These are phyloP conservation scores for Parelbella ahira DNA, from an alignment of 2,888 invertebrate species.

Conservation along the genomic window DNA sequence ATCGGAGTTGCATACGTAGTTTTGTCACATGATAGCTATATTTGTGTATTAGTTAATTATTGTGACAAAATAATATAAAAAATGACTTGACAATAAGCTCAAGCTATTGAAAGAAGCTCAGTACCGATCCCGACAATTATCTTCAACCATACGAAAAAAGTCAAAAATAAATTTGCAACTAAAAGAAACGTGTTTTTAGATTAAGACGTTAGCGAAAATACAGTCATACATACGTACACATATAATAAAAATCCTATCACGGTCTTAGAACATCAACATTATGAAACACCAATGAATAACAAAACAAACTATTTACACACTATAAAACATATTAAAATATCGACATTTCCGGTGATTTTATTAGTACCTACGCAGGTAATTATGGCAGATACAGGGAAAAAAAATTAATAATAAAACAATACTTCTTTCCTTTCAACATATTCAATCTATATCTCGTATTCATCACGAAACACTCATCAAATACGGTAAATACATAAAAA, in stretches of 20 bases:
- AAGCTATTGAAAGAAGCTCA: background rate
- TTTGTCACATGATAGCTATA: constrained; percentile 24
- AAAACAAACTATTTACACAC: constrained; percentile 70
- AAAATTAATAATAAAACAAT: no score
- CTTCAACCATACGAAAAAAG: constrained; percentile 3
- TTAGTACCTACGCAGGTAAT: background rate
- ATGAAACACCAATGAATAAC: constrained; percentile 72
- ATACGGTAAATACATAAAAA: no score
- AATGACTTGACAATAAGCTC: no score
- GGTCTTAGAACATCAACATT: constrained; percentile 69
- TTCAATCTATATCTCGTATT: no score
- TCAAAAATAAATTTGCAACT: constrained; percentile 3
- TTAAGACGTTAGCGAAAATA: constrained; percentile 6
- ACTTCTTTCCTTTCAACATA: no score
- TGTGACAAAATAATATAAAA: no score
- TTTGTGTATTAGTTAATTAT: no score
- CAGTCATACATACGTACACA: constrained; percentile 13
- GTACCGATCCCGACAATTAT: constrained; percentile 10
- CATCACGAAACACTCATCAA: no score
- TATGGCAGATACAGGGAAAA: background rate
- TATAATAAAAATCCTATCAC: constrained; percentile 36
- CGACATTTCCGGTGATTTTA: constrained; percentile 41
- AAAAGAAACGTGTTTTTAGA: constrained; percentile 9
- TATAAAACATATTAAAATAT: constrained; percentile 61
- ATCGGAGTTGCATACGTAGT: constrained; percentile 9